Evolutionary conservation across 2,888 invertebrate genomes (phyloP).

Genomic region (Chymomyza amoena): DNA sequence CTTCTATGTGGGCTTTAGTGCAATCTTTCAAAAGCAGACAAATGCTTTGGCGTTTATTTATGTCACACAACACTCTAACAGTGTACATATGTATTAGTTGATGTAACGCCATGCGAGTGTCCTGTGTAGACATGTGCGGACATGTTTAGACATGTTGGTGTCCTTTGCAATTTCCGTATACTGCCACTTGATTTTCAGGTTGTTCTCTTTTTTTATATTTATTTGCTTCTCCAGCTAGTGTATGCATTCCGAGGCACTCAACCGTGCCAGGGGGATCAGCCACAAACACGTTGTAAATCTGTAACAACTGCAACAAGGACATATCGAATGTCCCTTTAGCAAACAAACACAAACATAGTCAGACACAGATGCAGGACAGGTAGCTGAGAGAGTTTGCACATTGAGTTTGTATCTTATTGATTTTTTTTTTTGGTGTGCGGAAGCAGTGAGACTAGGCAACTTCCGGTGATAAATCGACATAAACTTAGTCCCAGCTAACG

Average conservation of each 20-base stretch:
- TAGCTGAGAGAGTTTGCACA: background rate
- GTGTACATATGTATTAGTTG: background rate
- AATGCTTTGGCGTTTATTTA: conserved; percentile 56
- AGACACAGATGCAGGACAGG: background rate
- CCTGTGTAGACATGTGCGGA: background rate
- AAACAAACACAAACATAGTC: background rate
- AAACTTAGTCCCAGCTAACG: too few species aligned
- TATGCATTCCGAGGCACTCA: background rate
- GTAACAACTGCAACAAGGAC: conserved; percentile 27
- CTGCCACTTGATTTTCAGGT: conserved; percentile 29
- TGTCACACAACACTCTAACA: conserved; percentile 23
- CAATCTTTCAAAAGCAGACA: conserved; percentile 63
- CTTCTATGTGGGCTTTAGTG: conserved; percentile 11
- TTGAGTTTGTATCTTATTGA: conserved; percentile 15
- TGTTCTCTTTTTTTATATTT: background rate
- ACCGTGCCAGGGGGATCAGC: conserved; percentile 41
- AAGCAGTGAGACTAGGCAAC: background rate
- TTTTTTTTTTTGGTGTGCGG: conserved; percentile 4
- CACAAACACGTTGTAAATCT: conserved; percentile 42
- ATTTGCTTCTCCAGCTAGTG: background rate
- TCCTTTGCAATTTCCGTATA: conserved; percentile 6
- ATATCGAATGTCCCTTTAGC: conserved; percentile 1
- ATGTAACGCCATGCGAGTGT: background rate
- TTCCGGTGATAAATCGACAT: background rate
- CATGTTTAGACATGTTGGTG: background rate